Evolutionary conservation across 2,888 invertebrate species (phyloP), one percentile per base, ranked within the genome.

Genomic region (Orthosia cruda): DNA sequence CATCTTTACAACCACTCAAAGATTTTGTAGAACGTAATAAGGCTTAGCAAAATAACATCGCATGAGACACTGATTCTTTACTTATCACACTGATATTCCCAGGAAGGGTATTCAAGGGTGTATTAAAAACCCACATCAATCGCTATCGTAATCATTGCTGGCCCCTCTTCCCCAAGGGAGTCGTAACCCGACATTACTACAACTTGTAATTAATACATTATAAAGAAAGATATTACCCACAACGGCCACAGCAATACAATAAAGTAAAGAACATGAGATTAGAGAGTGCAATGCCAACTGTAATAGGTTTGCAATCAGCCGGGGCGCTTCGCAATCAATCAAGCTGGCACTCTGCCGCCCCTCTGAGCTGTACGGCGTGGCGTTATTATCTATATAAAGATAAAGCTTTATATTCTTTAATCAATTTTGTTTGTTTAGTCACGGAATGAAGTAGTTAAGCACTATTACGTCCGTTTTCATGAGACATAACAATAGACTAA

Each of bases 261-360:
- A 65, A 64, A 63, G 71, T 55, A 54, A 75, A 69, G 62, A 75
- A 75, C 80, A 80, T 75, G 69, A 80, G 83, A 77, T 85, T 77
- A 74, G 76, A 54, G 72, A 64, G 80, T 65, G 74, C 81, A 69
- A 69, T 63, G 65, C 61, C 13, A 40, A 40, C 49, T 63, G 74
- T 80, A 75, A 83, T 85, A 65, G 75, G 71, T 85, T 77, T 70
- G 80, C 86, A 80, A 85, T 85, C 84, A 85, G 69, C 47, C 80
- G 50, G 50, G 61, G 55, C 73, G 20, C 62, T 55, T 70, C 50
- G 58, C 58, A 2, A 68, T 79, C 81, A 63, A 80, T 80, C 78
- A 74, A 63, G 26, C 55, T 45, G 81, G 54, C 81, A 64, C 74
- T 66, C 80, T 74, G 67, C 78, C 80, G 7, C 64, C 58, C 74